These are phyloP conservation scores for Aphaenogaster ashmeadi DNA, from an alignment of 1,140 invertebrate genomes.

Conservation along the genomic window DNA sequence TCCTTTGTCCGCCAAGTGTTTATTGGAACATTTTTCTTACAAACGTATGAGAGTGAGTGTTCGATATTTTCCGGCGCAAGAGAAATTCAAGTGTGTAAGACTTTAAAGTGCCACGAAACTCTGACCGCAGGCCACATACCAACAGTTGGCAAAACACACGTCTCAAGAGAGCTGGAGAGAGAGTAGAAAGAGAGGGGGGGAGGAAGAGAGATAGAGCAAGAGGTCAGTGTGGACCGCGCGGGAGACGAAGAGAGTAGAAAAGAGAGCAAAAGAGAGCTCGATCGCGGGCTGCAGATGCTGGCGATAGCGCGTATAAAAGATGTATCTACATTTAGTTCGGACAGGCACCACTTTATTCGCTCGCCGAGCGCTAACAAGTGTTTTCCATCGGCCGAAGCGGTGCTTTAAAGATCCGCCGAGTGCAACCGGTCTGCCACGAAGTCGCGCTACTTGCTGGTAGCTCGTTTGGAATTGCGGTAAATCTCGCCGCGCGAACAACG, in stretches of 20 bases:
- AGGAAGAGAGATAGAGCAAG: constrained; percentile 1
- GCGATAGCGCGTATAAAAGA: constrained; percentile 82
- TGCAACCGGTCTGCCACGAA: constrained; percentile 69
- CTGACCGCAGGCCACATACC: constrained; percentile 58
- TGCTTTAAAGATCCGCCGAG: constrained; percentile 79
- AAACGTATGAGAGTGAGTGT: neutral
- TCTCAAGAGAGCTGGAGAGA: constrained; percentile 15
- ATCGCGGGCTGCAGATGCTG: constrained; percentile 66
- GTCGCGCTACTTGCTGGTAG: constrained; percentile 51
- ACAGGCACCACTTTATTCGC: constrained; percentile 85
- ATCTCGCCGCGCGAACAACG: constrained; percentile 58
- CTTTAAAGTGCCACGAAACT: constrained; percentile 31
- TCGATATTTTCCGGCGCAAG: neutral
- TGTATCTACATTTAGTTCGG: constrained; percentile 85
- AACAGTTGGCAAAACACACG: constrained; percentile 56
- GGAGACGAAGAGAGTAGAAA: constrained; percentile 3
- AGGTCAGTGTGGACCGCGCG: constrained; percentile 29
- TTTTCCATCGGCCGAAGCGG: constrained; percentile 83
- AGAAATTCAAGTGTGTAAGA: constrained; percentile 27
- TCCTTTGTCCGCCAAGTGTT: neutral
- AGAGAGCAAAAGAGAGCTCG: constrained; percentile 57
- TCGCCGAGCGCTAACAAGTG: constrained; percentile 84
- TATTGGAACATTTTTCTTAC: neutral
- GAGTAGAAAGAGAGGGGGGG: neutral
- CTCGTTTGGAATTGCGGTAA: constrained; percentile 65